Evolutionary conservation across 2,797 vertebrate species (phyloP).

Genomic region (Danio choprae): DNA sequence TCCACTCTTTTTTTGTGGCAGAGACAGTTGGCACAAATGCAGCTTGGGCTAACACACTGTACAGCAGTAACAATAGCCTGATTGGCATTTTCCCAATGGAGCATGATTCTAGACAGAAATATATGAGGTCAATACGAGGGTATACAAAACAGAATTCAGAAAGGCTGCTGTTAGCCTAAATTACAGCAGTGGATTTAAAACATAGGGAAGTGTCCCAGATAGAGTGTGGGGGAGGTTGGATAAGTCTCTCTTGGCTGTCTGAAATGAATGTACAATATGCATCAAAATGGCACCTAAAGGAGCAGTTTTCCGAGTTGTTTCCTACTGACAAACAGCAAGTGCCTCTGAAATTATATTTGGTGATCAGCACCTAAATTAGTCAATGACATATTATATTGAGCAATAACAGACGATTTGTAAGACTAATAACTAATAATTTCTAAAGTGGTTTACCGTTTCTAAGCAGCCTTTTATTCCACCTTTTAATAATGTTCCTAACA

Average conservation of each 20-base stretch:
- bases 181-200: slow-evolving; percentile 39
- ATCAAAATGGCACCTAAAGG: slow-evolving; percentile 6
- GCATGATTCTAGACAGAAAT: slow-evolving; percentile 19
- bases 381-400: neutral
- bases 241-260: slow-evolving; percentile 4
- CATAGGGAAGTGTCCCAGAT: slow-evolving; percentile 44
- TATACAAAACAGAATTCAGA: slow-evolving; percentile 24
- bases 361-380: neutral
- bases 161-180: slow-evolving; percentile 44
- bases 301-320: neutral
- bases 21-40: neutral
- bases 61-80: neutral
- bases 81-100: slow-evolving; percentile 17
- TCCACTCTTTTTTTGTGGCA: slow-evolving; percentile 24
- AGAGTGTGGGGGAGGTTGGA: slow-evolving; percentile 34
- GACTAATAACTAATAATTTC: neutral
- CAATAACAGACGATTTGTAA: too few relatives aligned
- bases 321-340: neutral
- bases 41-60: neutral
- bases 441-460: neutral
- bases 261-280: neutral
- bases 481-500: too few relatives aligned
- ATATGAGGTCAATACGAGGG: slow-evolving; percentile 32
- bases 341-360: slow-evolving; percentile 1
- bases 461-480: neutral